Base-by-base conservation (phyloP, 2,888 invertebrate species). In the Ctena decussata region DNA sequence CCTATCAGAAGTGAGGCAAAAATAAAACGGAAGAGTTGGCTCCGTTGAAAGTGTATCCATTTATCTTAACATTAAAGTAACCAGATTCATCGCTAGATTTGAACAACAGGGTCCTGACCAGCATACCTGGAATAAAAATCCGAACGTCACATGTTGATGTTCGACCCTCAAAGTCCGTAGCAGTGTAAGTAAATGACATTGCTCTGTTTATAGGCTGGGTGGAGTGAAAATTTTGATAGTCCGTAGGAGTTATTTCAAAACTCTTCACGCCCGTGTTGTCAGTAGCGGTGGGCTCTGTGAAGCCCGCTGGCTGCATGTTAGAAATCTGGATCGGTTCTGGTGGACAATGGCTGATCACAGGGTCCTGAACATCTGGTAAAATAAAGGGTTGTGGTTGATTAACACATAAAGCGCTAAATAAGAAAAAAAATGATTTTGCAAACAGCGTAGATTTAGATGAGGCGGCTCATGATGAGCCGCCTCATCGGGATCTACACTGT, bases 351-450 rank as follows among this genome's bases (percentile, higher is more conserved):
- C 12, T 11, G 32, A 93, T 86, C 5, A 24, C 12, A 12, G 93
- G 93, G 3, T 60, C 15, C 74, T 84, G 46, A 1, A 73, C 82
- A 81, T 93, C 93, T 93, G 86, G 27, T 86, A 87, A 57, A 18
- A 49, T n/a, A n/a, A n/a, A n/a, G n/a, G n/a, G n/a, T n/a, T n/a
- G n/a, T n/a, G n/a, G n/a, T n/a, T n/a, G n/a, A n/a, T n/a, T n/a
- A n/a, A n/a, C n/a, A n/a, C n/a, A n/a, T n/a, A n/a, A n/a, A n/a
- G n/a, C n/a, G n/a, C n/a, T n/a, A n/a, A n/a, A n/a, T n/a, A n/a
- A n/a, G n/a, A n/a, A n/a, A n/a, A n/a, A n/a, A n/a, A n/a, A n/a
- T n/a, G n/a, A n/a, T n/a, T n/a, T n/a, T n/a, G n/a, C n/a, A n/a
- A n/a, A n/a, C n/a, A n/a, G n/a, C n/a, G n/a, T n/a, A n/a, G n/a